Evolutionary conservation across 2,888 invertebrate genomes (phyloP).

Genomic region (Meteorus colon): DNA sequence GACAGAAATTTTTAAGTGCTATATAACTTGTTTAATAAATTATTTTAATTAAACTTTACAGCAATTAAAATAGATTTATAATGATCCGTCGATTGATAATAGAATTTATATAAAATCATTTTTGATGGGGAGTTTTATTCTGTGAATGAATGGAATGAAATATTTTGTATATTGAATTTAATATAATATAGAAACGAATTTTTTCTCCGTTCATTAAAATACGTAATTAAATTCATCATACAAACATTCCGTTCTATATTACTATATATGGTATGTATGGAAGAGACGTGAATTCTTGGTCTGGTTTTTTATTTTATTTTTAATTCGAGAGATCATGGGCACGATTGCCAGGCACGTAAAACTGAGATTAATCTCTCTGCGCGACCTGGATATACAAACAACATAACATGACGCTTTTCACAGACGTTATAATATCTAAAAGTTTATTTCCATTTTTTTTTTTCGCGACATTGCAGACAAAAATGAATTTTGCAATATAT

Average conservation of each 20-base stretch:
- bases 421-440: background rate
- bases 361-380: constrained; percentile 30
- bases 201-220: no score
- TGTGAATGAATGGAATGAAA: no score
- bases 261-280: background rate
- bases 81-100: no score
- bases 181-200: no score
- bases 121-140: no score
- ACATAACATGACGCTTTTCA: constrained; percentile 18
- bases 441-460: background rate
- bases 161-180: no score
- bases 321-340: constrained; percentile 17
- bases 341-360: constrained; percentile 34
- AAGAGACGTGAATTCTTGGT: background rate
- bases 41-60: no score
- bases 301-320: background rate
- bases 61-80: no score
- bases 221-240: background rate
- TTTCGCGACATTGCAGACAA: background rate
- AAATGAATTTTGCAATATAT: background rate
- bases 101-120: no score
- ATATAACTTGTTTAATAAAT: no score
- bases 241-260: background rate
- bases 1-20: no score
- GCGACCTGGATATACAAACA: constrained; percentile 17